Percentiles rank a stretch among this genome's conserved stretches.
Evolutionary conservation across 2,113 vertebrate species (phyloP).

Genomic region (Ictalurus punctatus): DNA sequence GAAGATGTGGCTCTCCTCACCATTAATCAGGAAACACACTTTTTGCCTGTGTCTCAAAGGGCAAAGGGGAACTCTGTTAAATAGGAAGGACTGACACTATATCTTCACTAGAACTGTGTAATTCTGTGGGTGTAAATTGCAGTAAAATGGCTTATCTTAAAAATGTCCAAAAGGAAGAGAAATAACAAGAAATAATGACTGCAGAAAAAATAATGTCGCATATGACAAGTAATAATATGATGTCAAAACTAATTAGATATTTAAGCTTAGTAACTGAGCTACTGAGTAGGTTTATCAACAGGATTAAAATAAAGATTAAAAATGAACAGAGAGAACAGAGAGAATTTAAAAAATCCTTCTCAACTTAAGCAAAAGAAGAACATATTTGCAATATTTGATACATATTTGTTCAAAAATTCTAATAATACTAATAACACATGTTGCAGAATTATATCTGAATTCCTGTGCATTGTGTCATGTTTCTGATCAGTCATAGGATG

Average conservation of each 20-base stretch:
- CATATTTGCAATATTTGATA: background rate
- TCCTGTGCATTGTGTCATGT: constrained; percentile 21
- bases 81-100: constrained; percentile 73
- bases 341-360: background rate
- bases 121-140: constrained; percentile 76
- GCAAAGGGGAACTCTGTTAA: constrained; percentile 67
- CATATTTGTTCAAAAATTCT: background rate
- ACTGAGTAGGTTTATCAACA: background rate
- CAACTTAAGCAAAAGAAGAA: background rate
- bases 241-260: background rate
- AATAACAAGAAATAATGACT: constrained; percentile 13
- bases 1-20: constrained; percentile 60
- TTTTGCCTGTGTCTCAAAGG: constrained; percentile 67
- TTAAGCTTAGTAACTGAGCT: background rate
- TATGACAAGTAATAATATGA: background rate
- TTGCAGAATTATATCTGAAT: background rate
- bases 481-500: constrained; percentile 4
- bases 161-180: constrained; percentile 43
- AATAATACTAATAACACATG: background rate
- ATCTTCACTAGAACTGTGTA: constrained; percentile 67
- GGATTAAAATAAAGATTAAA: background rate
- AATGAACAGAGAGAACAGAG: background rate
- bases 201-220: background rate
- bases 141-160: constrained; percentile 60
- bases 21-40: constrained; percentile 77